Percentiles rank a stretch among this genome's conserved stretches.
phyloP scores from a whole-genome alignment of 2,797 vertebrate species.

The Anabacerthia variegaticeps region DNA sequence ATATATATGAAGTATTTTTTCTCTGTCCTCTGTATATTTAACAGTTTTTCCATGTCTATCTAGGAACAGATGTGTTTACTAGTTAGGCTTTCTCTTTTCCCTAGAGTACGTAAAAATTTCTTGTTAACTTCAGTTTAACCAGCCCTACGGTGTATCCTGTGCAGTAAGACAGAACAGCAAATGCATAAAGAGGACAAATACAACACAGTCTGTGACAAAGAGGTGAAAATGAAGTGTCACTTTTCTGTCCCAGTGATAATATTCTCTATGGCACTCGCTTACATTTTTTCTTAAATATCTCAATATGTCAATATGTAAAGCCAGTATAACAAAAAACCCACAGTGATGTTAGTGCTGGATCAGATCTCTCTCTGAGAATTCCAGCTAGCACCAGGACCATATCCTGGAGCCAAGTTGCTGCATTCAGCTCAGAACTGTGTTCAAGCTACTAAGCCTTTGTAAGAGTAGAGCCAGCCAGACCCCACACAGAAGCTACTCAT shows the following conservation, averaged over 20 bases:
- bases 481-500: neutral
- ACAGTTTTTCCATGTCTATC: neutral
- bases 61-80: neutral
- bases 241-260: neutral
- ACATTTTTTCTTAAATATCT: neutral
- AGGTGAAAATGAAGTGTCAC: neutral
- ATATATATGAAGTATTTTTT: neutral
- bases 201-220: neutral
- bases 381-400: neutral
- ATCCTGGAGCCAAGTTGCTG: neutral
- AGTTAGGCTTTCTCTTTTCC: neutral
- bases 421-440: neutral
- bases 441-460: neutral
- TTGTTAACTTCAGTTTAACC: neutral
- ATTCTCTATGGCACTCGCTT: neutral
- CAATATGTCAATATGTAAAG: neutral
- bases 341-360: neutral
- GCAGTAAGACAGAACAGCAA: neutral
- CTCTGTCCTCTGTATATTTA: neutral
- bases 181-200: neutral
- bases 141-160: neutral
- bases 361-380: neutral
- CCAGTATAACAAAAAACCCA: neutral
- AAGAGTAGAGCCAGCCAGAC: neutral
- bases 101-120: neutral